Evolutionary conservation across 2,888 invertebrate genomes (phyloP).

Genomic region (Papilio demoleus): DNA sequence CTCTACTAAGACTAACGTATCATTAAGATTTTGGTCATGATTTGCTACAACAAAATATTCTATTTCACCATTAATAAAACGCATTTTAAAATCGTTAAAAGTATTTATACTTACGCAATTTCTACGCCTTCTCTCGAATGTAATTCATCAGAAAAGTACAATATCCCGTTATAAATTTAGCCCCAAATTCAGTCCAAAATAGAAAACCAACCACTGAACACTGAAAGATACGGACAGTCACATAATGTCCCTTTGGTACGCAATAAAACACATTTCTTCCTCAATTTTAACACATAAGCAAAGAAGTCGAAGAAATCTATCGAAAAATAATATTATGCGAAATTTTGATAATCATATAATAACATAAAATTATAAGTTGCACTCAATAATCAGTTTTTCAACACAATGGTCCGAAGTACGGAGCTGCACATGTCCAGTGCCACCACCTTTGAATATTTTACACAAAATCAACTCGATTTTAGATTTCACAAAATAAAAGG

Average conservation of each 20-base stretch:
- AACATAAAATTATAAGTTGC: slow-evolving; percentile 45
- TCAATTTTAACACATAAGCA: slow-evolving; percentile 50
- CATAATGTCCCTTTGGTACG: slow-evolving; percentile 59
- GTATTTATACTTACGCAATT: slow-evolving; percentile 75
- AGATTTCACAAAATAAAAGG: slow-evolving; percentile 77
- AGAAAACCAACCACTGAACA: slow-evolving; percentile 66
- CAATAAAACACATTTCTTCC: slow-evolving; percentile 54
- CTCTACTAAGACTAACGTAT: not conserved
- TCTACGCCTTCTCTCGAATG: slow-evolving; percentile 57
- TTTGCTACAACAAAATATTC: not conserved
- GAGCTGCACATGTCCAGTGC: slow-evolving; percentile 63
- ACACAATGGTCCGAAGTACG: slow-evolving; percentile 60
- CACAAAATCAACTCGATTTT: slow-evolving; percentile 72
- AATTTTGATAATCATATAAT: slow-evolving; percentile 45
- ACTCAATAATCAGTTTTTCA: slow-evolving; percentile 57
- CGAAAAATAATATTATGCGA: slow-evolving; percentile 53
- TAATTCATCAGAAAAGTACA: slow-evolving; percentile 68
- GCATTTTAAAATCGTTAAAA: slow-evolving; percentile 12
- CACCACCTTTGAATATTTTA: slow-evolving; percentile 65
- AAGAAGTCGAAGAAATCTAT: slow-evolving; percentile 62
- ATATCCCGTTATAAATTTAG: slow-evolving; percentile 66
- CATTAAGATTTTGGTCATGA: not conserved
- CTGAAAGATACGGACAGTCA: slow-evolving; percentile 58
- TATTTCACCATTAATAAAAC: not conserved
- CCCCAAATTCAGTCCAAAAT: slow-evolving; percentile 72